These are phyloP conservation scores for Callocephalon fimbriatum DNA, from an alignment of 2,113 vertebrate species.

Conservation along the genomic window DNA sequence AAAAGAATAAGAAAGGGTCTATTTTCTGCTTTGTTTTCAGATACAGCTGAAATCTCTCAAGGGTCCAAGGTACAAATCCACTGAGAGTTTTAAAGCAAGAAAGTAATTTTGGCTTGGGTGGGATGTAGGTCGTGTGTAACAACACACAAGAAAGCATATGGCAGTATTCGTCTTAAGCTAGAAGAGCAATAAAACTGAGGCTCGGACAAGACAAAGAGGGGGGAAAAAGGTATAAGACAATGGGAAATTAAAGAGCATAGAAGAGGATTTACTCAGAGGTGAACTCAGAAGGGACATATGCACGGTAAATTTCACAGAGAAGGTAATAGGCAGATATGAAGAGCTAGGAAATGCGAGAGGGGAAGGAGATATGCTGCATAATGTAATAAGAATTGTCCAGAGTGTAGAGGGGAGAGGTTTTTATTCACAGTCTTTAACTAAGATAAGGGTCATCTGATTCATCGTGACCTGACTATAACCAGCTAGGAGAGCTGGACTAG, in stretches of 20 bases:
- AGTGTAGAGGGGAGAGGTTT: constrained; percentile 23
- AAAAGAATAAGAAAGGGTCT: neutral
- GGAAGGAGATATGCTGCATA: constrained; percentile 9
- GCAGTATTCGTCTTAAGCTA: neutral
- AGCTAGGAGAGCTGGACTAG: constrained; percentile 43
- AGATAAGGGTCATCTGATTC: constrained; percentile 72
- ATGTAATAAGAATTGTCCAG: neutral
- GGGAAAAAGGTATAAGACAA: neutral
- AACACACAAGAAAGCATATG: neutral
- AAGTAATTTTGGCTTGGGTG: constrained; percentile 37
- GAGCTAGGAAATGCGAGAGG: constrained; percentile 15
- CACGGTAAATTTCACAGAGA: neutral
- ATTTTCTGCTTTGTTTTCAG: neutral
- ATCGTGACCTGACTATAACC: constrained; percentile 66
- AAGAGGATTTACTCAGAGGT: neutral
- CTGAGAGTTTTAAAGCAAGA: neutral
- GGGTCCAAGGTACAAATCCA: neutral
- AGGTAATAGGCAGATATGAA: neutral
- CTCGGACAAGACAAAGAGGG: neutral
- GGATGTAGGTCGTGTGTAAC: constrained; percentile 5
- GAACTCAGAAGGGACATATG: neutral
- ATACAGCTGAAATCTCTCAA: neutral
- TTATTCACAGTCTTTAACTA: constrained; percentile 45
- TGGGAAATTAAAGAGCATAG: neutral
- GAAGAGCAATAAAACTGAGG: neutral